A percentile compares a stretch with the other conserved stretches of the same genome.
Conservation (phyloP, 2,888 invertebrate genomes). For the Melitaea athalia region DNA sequence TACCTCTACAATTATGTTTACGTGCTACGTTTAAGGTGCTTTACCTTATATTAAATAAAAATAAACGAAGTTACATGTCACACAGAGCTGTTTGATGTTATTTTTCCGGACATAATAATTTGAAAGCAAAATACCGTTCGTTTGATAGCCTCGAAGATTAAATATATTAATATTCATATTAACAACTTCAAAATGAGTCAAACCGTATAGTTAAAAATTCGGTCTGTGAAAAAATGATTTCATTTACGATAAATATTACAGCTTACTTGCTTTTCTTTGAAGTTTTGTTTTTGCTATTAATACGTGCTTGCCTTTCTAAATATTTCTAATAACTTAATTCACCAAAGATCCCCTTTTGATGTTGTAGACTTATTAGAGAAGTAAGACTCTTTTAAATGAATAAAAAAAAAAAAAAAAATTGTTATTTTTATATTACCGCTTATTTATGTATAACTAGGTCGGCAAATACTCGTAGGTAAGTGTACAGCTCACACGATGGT, state of each 20-base stretch:
- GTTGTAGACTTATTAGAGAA: conserved; percentile 12
- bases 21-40: no score
- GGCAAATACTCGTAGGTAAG: no score
- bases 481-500: no score
- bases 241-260: conserved; percentile 10
- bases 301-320: conserved; percentile 13
- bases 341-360: conserved; percentile 16
- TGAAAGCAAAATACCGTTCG: conserved; percentile 27
- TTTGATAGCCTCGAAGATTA: conserved; percentile 43
- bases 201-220: conserved; percentile 1
- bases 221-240: conserved; percentile 13
- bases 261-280: neutral
- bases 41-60: neutral
- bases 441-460: neutral
- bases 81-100: conserved; percentile 3
- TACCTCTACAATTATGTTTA: no score
- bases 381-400: neutral
- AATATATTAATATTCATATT: conserved; percentile 41
- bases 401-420: no score
- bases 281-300: neutral
- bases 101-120: conserved; percentile 15
- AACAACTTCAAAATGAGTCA: conserved; percentile 29
- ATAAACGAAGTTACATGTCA: neutral
- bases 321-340: conserved; percentile 1
- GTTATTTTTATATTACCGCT: neutral